phyloP scores from a whole-genome alignment of 1,140 invertebrate species.

The Platyscapa corneri region DNA sequence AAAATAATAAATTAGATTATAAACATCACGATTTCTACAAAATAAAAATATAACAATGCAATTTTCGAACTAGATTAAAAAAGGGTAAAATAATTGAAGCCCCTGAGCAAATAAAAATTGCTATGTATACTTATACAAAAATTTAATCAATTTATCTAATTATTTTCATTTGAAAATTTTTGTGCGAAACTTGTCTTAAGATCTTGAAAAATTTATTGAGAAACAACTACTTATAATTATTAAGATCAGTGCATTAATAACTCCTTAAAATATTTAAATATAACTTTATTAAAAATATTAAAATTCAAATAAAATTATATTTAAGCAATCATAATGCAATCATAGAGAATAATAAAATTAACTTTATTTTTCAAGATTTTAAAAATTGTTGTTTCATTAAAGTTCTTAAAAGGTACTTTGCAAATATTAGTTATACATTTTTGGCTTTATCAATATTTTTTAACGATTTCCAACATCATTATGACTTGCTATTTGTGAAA shows the following conservation, averaged over 20 bases:
- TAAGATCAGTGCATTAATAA: background rate
- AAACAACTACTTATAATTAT: background rate
- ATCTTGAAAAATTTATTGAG: constrained; percentile 40
- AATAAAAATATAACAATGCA: constrained; percentile 44
- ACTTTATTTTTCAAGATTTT: constrained; percentile 41
- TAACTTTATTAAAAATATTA: constrained; percentile 1
- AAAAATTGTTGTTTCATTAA: constrained; percentile 21
- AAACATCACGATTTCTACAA: constrained; percentile 45
- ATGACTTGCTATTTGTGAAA: constrained; percentile 37
- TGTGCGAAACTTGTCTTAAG: constrained; percentile 42
- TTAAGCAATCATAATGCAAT: constrained; percentile 22
- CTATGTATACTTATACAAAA: constrained; percentile 33
- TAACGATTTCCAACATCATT: constrained; percentile 41
- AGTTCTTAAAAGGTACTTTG: constrained; percentile 46
- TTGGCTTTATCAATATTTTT: constrained; percentile 46
- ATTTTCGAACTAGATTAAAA: constrained; percentile 23
- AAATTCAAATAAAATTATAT: too few species aligned
- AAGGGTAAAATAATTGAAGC: constrained; percentile 23
- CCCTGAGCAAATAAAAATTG: constrained; percentile 37
- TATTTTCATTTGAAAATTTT: constrained; percentile 27
- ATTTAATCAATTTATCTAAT: constrained; percentile 14
- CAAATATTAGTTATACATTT: constrained; percentile 51
- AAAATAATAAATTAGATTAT: constrained; percentile 44
- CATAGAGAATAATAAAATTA: background rate
- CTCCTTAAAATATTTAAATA: background rate